phyloP scores from a whole-genome alignment of 1,140 invertebrate species.

The Drosophila kanapiae region DNA sequence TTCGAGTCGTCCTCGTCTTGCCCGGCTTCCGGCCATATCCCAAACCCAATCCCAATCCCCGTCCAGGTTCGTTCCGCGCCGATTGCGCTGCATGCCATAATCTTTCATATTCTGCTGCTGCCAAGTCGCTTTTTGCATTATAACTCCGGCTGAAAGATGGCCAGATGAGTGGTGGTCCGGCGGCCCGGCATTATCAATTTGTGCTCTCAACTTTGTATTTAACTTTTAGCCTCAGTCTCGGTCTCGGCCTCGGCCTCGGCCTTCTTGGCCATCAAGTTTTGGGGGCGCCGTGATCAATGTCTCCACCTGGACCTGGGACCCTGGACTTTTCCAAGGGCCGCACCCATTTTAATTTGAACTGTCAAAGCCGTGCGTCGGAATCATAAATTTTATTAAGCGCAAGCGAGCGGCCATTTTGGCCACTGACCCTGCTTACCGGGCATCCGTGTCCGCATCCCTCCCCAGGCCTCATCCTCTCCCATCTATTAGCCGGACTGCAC shows the following conservation, averaged over 20 bases:
- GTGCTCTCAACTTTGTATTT: slow-evolving; percentile 81
- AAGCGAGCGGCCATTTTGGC: slow-evolving; percentile 78
- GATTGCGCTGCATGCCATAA: slow-evolving; percentile 74
- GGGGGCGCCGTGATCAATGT: slow-evolving; percentile 1
- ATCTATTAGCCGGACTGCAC: slow-evolving; percentile 73
- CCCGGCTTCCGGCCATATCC: slow-evolving; percentile 22
- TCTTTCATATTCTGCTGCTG: slow-evolving; percentile 71
- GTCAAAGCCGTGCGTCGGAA: slow-evolving; percentile 80
- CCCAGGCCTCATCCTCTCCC: slow-evolving; percentile 23
- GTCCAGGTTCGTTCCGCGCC: slow-evolving; percentile 59
- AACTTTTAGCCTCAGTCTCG: slow-evolving; percentile 67
- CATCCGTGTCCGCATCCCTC: slow-evolving; percentile 12
- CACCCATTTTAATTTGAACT: slow-evolving; percentile 82
- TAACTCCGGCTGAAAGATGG: slow-evolving; percentile 12
- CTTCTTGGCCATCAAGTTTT: slow-evolving; percentile 52
- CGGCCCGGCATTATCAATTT: slow-evolving; percentile 77
- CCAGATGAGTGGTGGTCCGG: slow-evolving; percentile 37
- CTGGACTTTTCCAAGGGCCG: slow-evolving; percentile 41
- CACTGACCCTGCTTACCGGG: slow-evolving; percentile 59
- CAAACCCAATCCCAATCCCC: slow-evolving; percentile 1
- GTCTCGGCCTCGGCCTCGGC: background rate
- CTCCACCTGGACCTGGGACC: slow-evolving; percentile 11
- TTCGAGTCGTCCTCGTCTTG: slow-evolving; percentile 48
- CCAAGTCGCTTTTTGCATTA: slow-evolving; percentile 72
- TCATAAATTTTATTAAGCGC: slow-evolving; percentile 84